phyloP scores from a whole-genome alignment of 1,140 invertebrate species.

The Schmidtea mediterranea region DNA sequence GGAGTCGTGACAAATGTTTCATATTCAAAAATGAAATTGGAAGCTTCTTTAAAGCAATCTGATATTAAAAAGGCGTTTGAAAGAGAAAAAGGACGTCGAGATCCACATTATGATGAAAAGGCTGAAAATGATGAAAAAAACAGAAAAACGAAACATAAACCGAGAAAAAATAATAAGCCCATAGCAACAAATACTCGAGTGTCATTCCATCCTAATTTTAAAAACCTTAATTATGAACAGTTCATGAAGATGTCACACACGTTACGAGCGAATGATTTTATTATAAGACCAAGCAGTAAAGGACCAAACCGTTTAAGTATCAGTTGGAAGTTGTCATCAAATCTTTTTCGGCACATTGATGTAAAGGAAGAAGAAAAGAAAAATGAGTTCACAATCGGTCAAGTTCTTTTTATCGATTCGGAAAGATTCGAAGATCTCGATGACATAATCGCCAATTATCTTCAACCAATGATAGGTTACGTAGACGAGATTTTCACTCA shows the following conservation, averaged over 20 bases:
- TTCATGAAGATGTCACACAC: conserved; percentile 60
- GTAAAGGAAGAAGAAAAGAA: conserved; percentile 80
- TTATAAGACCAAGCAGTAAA: conserved; percentile 80
- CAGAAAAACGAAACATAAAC: conserved; percentile 17
- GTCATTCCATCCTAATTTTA: conserved; percentile 84
- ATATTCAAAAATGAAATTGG: not conserved
- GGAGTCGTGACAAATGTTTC: too few relatives aligned
- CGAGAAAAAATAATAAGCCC: conserved; percentile 34
- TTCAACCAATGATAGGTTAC: conserved; percentile 75
- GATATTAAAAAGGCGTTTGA: conserved; percentile 45
- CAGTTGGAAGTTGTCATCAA: conserved; percentile 86
- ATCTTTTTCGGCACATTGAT: conserved; percentile 84
- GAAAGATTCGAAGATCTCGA: conserved; percentile 83
- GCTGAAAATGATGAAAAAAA: conserved; percentile 36
- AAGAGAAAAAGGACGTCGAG: conserved; percentile 33
- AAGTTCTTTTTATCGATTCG: conserved; percentile 49
- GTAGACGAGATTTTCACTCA: conserved; percentile 64
- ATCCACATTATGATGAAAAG: conserved; percentile 49
- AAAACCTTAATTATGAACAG: conserved; percentile 75
- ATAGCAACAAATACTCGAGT: conserved; percentile 33
- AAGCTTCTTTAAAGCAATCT: conserved; percentile 47
- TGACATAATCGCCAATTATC: conserved; percentile 82
- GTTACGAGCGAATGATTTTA: conserved; percentile 86
- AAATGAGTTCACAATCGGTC: conserved; percentile 74
- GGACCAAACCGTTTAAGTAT: conserved; percentile 78